A percentile compares a stretch with the other conserved stretches of the same genome.
Conservation (phyloP, 2,888 invertebrate species). For the Piscicola geometra region DNA sequence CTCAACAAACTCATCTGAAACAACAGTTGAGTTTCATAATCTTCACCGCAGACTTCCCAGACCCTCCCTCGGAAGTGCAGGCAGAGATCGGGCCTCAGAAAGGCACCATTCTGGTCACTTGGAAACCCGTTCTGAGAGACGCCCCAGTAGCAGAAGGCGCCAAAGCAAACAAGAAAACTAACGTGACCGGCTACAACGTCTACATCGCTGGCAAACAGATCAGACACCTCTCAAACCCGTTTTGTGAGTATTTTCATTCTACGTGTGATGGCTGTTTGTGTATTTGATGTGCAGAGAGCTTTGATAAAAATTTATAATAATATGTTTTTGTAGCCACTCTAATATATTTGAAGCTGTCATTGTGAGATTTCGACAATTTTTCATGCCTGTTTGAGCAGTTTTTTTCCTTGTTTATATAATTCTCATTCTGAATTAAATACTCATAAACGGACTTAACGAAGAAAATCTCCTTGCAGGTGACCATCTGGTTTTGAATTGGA, state of each 20-base stretch:
- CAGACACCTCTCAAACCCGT: constrained; percentile 37
- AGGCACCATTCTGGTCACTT: constrained; percentile 93
- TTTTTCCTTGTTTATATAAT: too few species aligned
- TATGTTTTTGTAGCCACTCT: too few species aligned
- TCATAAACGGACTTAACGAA: too few species aligned
- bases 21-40: background rate
- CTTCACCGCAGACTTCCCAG: constrained; percentile 55
- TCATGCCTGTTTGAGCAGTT: too few species aligned
- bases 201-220: constrained; percentile 35
- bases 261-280: too few species aligned
- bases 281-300: too few species aligned
- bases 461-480: constrained; percentile 36
- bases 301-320: too few species aligned
- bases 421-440: too few species aligned
- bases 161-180: constrained; percentile 1
- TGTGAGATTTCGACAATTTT: too few species aligned
- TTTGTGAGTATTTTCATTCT: too few species aligned
- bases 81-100: constrained; percentile 97
- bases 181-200: constrained; percentile 37
- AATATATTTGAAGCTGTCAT: too few species aligned
- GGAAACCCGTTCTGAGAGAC: constrained; percentile 70
- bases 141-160: background rate
- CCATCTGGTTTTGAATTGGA: constrained; percentile 35
- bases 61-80: constrained; percentile 70
- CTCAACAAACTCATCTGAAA: too few species aligned